Percentiles rank a stretch among this genome's conserved stretches.
phyloP scores from a whole-genome alignment of 2,888 invertebrate genomes.

The Antitype chi region DNA sequence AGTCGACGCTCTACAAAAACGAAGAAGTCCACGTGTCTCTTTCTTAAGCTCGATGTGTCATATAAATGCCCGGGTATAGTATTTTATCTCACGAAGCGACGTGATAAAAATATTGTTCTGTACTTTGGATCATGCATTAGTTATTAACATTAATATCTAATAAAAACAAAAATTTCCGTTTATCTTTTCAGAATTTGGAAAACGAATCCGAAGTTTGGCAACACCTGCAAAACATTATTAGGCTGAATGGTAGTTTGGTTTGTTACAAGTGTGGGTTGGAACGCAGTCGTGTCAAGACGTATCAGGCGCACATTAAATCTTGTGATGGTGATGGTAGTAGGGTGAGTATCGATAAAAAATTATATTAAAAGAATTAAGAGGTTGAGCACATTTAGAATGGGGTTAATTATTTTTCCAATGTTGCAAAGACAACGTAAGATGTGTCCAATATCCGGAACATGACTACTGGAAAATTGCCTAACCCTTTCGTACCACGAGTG shows the following conservation, averaged over 20 bases:
- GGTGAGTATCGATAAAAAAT: slow-evolving; percentile 40
- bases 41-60: neutral
- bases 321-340: slow-evolving; percentile 55
- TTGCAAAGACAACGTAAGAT: neutral
- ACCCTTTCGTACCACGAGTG: neutral
- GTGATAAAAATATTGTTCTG: neutral
- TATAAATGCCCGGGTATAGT: neutral
- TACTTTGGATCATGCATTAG: neutral
- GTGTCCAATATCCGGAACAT: neutral
- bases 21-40: neutral
- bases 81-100: neutral
- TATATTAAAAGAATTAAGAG: neutral
- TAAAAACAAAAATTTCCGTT: neutral
- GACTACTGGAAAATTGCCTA: neutral
- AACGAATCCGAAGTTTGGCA: slow-evolving; percentile 64
- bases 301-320: slow-evolving; percentile 52
- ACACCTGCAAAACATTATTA: slow-evolving; percentile 68
- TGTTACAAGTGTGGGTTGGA: slow-evolving; percentile 68
- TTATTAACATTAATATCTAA: neutral
- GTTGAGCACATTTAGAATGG: neutral
- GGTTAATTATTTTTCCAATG: neutral
- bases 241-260: slow-evolving; percentile 37
- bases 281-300: slow-evolving; percentile 62
- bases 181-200: slow-evolving; percentile 53
- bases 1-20: neutral